These are phyloP conservation scores for Volucella zonaria DNA, from an alignment of 2,888 invertebrate genomes.

Conservation along the genomic window DNA sequence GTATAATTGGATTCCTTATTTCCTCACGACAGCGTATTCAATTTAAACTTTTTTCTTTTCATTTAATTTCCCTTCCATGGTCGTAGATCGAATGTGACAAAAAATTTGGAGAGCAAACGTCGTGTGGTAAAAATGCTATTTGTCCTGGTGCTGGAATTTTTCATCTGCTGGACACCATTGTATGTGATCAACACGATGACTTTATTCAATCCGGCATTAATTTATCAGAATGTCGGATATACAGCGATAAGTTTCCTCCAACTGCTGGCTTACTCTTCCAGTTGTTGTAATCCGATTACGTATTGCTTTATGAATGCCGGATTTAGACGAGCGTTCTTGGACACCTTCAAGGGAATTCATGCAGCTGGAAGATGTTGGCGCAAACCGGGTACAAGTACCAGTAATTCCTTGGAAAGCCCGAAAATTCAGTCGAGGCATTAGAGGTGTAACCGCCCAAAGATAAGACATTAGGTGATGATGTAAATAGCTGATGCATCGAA, in stretches of 20 bases:
- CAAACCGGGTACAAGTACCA: constrained; percentile 75
- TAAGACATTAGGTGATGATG: background rate
- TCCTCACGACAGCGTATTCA: constrained; percentile 44
- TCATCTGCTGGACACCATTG: constrained; percentile 95
- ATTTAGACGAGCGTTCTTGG: constrained; percentile 91
- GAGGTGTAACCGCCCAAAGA: background rate
- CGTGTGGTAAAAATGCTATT: constrained; percentile 92
- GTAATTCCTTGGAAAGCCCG: constrained; percentile 55
- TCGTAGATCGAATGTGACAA: constrained; percentile 80
- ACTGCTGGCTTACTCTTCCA: constrained; percentile 90
- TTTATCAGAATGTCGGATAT: constrained; percentile 88
- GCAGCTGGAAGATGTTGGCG: constrained; percentile 77
- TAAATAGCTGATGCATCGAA: background rate
- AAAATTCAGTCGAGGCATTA: constrained; percentile 54
- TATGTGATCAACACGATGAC: constrained; percentile 90
- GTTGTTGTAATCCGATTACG: constrained; percentile 95
- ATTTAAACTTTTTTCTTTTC: constrained; percentile 44
- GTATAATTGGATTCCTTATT: background rate
- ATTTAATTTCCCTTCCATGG: background rate
- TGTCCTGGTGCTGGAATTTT: constrained; percentile 95
- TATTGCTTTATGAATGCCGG: constrained; percentile 96
- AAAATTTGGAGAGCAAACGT: constrained; percentile 81
- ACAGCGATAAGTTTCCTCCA: constrained; percentile 89
- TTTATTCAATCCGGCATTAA: constrained; percentile 87
- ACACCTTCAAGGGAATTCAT: constrained; percentile 85